Evolutionary conservation across 2,113 vertebrate species (phyloP), one percentile per base, ranked within the genome.

Genomic region (Atlantisia rogersi): DNA sequence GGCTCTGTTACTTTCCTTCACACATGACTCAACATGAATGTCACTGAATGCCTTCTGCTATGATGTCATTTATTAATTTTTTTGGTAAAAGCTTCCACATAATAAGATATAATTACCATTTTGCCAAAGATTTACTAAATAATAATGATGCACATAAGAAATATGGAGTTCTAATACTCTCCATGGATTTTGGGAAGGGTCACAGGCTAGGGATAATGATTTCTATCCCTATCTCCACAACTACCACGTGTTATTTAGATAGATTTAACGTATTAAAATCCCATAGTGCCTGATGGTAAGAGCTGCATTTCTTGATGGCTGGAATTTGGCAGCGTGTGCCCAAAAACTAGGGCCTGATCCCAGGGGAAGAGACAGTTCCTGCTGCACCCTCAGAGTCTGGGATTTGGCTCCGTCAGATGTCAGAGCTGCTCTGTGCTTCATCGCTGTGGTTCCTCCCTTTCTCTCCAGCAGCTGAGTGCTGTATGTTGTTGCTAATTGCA

Each of bases 401-500:
- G 73, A 37, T 39, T 35, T n/a, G 40, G 40, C 59, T 68, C 42
- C 3, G 2, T 50, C 4, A 4, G 20, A 12, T n/a, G 31, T 40
- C 39, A 10, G 52, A 50, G 64, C 50, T 50, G 42, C 58, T 63
- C 20, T 7, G 28, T 18, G 58, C 24, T 85, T 29, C 74, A 13
- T 12, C 13, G 32, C 59, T 28, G 55, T 44, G 64, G 40, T 9
- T 78, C 56, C 69, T 16, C 40, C 46, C 15, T 40, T 63, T 29
- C 59, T 83, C 75, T 58, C 12, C 18, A 70, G 73, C 42, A 15
- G 64, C 6, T 9, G 58, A 92, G 58, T 5, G 53, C 84, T 56
- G 46, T 5, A n/a, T 55, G 69, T 70, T 82, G 84, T 35, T 82
- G 87, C 65, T 94, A 88, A 94, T 89, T 95, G 86, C 92, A 88